phyloP scores from a whole-genome alignment of 2,113 vertebrate species.

The human (Homo sapiens) region GRCh38 chr1:73311501-73312000 shows the following conservation, averaged over 20 bases:
- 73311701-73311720: background rate
- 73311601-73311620: background rate
- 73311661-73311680: background rate
- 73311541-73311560: background rate
- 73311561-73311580: background rate
- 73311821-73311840: background rate
- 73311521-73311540: background rate
- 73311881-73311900: background rate
- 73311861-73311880: background rate
- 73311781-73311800: background rate
- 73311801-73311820: background rate
- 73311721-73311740: background rate
- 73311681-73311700: background rate
- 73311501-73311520: background rate
- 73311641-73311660: background rate
- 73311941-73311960: background rate
- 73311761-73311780: background rate
- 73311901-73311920: background rate
- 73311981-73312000: background rate
- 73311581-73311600: background rate
- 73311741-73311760: background rate
- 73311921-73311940: background rate
- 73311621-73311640: background rate
- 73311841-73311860: background rate
- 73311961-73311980: background rate